Percentiles rank a stretch among this genome's conserved stretches.
Conservation (phyloP, 2,797 vertebrate species). For the Rhincodon typus region DNA sequence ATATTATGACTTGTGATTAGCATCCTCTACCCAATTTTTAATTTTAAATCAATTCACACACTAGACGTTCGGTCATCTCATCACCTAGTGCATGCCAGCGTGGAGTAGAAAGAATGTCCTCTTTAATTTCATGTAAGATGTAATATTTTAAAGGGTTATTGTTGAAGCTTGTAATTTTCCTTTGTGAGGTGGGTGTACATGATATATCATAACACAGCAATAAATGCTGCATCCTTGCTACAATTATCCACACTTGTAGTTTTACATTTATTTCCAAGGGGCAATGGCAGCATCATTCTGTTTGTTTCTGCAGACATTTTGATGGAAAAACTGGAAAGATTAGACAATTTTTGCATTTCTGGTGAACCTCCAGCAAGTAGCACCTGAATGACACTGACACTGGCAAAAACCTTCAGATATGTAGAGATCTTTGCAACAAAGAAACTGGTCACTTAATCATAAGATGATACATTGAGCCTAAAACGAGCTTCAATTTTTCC, state of each 20-base stretch:
- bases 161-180: not conserved
- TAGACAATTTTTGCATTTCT: not conserved
- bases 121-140: not conserved
- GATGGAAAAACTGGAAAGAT: not conserved
- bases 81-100: not conserved
- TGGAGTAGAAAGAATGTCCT: not conserved
- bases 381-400: not conserved
- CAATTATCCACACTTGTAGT: not conserved
- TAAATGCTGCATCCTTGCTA: not conserved
- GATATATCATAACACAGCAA: not conserved
- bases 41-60: not conserved
- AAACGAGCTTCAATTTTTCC: too few species aligned
- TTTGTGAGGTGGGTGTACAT: not conserved
- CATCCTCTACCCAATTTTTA: not conserved
- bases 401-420: not conserved
- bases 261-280: not conserved
- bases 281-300: not conserved
- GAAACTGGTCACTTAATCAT: not conserved
- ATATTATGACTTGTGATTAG: not conserved
- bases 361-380: not conserved
- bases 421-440: not conserved
- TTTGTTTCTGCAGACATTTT: not conserved
- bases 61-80: not conserved
- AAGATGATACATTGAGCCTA: not conserved
- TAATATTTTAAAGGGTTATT: not conserved